Percentiles rank a stretch among this genome's conserved stretches.
Evolutionary conservation across 2,888 invertebrate genomes (phyloP).

Genomic region (Gymnocheta viridis): DNA sequence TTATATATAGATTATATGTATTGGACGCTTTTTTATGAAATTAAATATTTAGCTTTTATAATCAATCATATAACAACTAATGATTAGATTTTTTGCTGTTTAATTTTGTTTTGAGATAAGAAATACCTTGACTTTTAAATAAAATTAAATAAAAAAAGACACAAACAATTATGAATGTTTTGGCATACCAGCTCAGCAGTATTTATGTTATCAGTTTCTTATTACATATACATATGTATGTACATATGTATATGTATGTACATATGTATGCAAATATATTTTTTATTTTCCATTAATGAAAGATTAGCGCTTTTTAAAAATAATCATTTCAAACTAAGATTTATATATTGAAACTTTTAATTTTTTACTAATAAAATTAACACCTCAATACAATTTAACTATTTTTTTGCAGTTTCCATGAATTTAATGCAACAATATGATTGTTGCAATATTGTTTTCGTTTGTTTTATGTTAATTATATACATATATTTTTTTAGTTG

Average conservation of each 20-base stretch:
- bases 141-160: conserved; percentile 2
- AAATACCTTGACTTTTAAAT: conserved; percentile 34
- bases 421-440: conserved; percentile 9
- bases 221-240: too few relatives aligned
- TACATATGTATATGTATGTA: too few relatives aligned
- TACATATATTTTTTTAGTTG: background rate
- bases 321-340: background rate
- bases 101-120: conserved; percentile 21
- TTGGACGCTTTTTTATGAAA: background rate
- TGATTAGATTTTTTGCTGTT: conserved; percentile 2
- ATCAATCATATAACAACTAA: background rate
- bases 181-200: background rate
- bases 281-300: background rate
- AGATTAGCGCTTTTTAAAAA: background rate
- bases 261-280: too few relatives aligned
- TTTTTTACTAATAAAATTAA: background rate
- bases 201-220: conserved; percentile 4
- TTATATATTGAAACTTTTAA: background rate
- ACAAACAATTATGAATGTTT: background rate
- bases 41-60: background rate
- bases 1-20: too few relatives aligned
- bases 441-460: conserved; percentile 16
- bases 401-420: background rate
- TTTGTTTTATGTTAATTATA: conserved; percentile 33
- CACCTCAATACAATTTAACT: background rate